Base-by-base conservation (phyloP, 1,140 invertebrate species). In the Notospermus geniculatus region DNA sequence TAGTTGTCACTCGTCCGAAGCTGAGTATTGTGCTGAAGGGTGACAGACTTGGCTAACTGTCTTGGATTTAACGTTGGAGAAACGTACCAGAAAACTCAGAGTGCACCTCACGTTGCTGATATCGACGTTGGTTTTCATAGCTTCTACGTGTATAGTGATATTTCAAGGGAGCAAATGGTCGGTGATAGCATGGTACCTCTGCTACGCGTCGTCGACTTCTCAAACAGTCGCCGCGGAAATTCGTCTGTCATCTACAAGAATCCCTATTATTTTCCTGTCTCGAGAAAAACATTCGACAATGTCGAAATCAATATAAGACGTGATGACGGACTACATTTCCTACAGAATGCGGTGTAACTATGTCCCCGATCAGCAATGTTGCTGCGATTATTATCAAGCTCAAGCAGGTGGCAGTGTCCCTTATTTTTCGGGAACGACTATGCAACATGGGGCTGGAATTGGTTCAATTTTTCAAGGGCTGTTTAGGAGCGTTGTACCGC, bases 251-350 rank as follows among this genome's bases (percentile, higher is more conserved):
- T 23, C 9, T 50, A 23, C 25, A 50, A 27, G n/a, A 19, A 27
- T 9, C 46, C 46, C n/a, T 7, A 50, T n/a, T 50, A 50, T 50
- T n/a, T 50, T n/a, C 46, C 46, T 19, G 19, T 50, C 46, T 4
- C 9, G n/a, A 5, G 46, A 7, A 50, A 50, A 23, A 5, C 4
- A 50, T 27, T 50, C 9, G 46, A 50, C n/a, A 27, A 23, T 50
- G n/a, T 50, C 4, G 5, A 50, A 50, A 50, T 50, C 5, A 9
- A 50, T 50, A 50, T 50, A 27, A 23, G n/a, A 9, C n/a, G 25
- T 19, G 46, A 50, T 27, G n/a, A 27, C n/a, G 46, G 46, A 4
- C 4, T 5, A 5, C 46, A 50, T 50, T 50, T 50, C n/a, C 4
- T 19, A n/a, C 46, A 50, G n/a, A 50, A 50, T 50, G 46, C 4